Evolutionary conservation across 2,888 invertebrate species (phyloP).

Genomic region (Loripinus fragilis): DNA sequence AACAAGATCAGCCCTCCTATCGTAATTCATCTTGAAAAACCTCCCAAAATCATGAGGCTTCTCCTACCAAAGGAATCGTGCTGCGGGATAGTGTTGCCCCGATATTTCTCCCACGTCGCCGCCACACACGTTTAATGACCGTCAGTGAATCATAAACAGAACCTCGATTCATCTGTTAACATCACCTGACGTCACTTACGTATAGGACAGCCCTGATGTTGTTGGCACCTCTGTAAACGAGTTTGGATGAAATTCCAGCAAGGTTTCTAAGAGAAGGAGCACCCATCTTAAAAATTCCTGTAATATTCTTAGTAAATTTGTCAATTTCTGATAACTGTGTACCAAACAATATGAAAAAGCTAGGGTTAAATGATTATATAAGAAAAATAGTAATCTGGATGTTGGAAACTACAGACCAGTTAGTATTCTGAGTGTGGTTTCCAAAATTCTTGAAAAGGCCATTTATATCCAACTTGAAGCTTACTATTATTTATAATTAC

Average conservation of each 20-base stretch:
- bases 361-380: slow-evolving; percentile 16
- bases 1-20: too few relatives aligned
- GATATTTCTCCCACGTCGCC: too few relatives aligned
- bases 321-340: slow-evolving; percentile 12
- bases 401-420: slow-evolving; percentile 19
- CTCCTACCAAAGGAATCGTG: too few relatives aligned
- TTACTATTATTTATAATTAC: slow-evolving; percentile 22
- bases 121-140: too few relatives aligned
- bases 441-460: slow-evolving; percentile 14
- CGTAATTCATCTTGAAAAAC: too few relatives aligned
- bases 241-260: slow-evolving; percentile 8
- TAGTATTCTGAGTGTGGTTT: slow-evolving; percentile 12
- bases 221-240: too few relatives aligned
- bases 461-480: slow-evolving; percentile 9
- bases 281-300: slow-evolving; percentile 15
- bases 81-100: too few relatives aligned
- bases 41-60: too few relatives aligned
- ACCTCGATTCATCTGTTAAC: too few relatives aligned
- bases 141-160: too few relatives aligned
- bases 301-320: slow-evolving; percentile 10
- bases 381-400: slow-evolving; percentile 17
- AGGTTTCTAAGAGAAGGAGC: slow-evolving; percentile 23
- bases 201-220: too few relatives aligned
- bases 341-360: slow-evolving; percentile 10
- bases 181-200: too few relatives aligned